Evolutionary conservation across 2,113 vertebrate species (phyloP).

Genomic region (Coptodon bakossiorum): DNA sequence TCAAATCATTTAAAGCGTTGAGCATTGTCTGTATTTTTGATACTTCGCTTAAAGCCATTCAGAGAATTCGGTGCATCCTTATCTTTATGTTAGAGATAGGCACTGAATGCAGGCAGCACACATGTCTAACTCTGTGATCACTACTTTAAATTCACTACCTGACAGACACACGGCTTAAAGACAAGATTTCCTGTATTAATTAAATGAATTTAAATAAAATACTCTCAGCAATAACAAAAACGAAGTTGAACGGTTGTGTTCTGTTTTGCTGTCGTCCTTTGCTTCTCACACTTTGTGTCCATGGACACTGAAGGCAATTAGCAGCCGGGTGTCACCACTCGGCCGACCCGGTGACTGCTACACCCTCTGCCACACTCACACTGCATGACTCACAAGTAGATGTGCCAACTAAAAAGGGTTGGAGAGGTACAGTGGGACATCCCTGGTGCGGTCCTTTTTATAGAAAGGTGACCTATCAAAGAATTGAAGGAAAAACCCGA

Average conservation of each 20-base stretch:
- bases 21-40: background rate
- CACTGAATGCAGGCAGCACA: background rate
- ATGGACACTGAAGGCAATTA: conserved; percentile 16
- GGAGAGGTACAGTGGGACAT: background rate
- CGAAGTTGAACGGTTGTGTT: rapidly evolving
- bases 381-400: background rate
- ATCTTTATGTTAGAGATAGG: background rate
- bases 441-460: background rate
- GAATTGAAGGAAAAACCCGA: background rate
- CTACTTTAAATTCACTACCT: background rate
- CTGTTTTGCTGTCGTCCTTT: background rate
- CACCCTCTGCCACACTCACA: background rate
- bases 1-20: background rate
- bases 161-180: rapidly evolving
- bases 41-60: background rate
- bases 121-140: background rate
- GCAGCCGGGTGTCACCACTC: conserved; percentile 11
- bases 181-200: background rate
- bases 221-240: background rate
- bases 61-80: background rate
- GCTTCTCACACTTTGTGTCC: background rate
- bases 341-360: conserved; percentile 8
- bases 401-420: background rate
- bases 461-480: background rate
- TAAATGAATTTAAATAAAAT: background rate